Evolutionary conservation across 2,113 vertebrate species (phyloP).

Genomic region (Elephas maximus): DNA sequence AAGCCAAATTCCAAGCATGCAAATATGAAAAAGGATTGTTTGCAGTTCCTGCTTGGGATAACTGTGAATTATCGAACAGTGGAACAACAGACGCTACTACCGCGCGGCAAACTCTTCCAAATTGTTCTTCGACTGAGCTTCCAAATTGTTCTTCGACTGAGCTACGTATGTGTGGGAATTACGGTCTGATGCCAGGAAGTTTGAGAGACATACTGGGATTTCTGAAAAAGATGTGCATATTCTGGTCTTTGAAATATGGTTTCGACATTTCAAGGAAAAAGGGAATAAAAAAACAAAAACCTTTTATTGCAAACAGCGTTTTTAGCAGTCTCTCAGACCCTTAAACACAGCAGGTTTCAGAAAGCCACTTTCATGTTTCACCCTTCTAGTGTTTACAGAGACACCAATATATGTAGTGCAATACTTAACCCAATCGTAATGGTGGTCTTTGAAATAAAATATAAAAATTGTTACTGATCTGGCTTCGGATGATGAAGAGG

Average conservation of each 20-base stretch:
- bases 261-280: not conserved
- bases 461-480: conserved; percentile 26
- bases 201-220: conserved; percentile 32
- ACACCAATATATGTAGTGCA: not conserved
- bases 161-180: conserved; percentile 77
- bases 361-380: not conserved
- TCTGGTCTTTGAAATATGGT: not conserved
- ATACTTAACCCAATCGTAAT: not conserved
- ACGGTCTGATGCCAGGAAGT: conserved; percentile 50
- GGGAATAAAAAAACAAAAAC: not conserved
- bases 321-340: not conserved
- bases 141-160: conserved; percentile 79
- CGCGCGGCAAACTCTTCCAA: conserved; percentile 80
- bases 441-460: conserved; percentile 27
- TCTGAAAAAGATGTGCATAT: conserved; percentile 20
- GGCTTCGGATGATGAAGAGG: conserved; percentile 43
- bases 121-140: conserved; percentile 73
- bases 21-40: conserved; percentile 85
- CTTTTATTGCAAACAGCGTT: not conserved
- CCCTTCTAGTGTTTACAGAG: not conserved
- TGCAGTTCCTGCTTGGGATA: conserved; percentile 86
- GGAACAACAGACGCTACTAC: conserved; percentile 85
- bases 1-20: conserved; percentile 85
- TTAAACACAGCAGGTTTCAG: conserved; percentile 44
- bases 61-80: conserved; percentile 84